Evolutionary conservation across 37 sponge, comb jelly and placozoan genomes (phyloP), one percentile per base, ranked within the genome.

Genomic region (Diacarnus erythraeanus): DNA sequence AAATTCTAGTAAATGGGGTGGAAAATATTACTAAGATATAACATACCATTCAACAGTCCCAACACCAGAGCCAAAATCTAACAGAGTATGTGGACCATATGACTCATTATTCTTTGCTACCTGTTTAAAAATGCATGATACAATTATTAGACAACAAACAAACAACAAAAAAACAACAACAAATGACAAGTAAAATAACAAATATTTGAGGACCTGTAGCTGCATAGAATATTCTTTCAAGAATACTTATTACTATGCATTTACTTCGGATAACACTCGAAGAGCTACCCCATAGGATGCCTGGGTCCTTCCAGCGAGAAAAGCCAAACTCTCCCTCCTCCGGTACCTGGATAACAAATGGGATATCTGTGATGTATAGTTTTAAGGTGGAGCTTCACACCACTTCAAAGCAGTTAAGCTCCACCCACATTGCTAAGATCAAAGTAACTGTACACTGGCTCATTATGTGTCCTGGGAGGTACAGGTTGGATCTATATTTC

Each of bases 61-160:
- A 69, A 97, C 57, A 40, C 97, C 97, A 47, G 97, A 97, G 71
- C 97, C 97, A 78, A 94, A 97, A 76, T 97, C 97, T 17, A 97
- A 76, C 47, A 97, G 47, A 25, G 90, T 94, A 64, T 85, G 72
- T 1, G 97, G 97, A 35, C 71, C 57, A 69, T 88, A 93, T n/a
- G 64, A 43, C 18, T 87, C 80, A 29, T 71, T 66, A n/a, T 75
- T 57, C 38, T 34, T n/a, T 26, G 83, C 81, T 44, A 96, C 87
- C 95, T 94, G 23, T 6, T 73, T n/a, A n/a, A n/a, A n/a, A n/a
- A n/a, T n/a, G n/a, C 39, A 69, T 36, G 38, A 21, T 17, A 69
- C 70, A 38, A 20, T 34, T 37, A 69, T 12, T 69, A 17, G 10
- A 33, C 64, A 59, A 23, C 58, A 35, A 2, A 25, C 29, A 76